These are phyloP conservation scores for Argopecten irradians DNA, from an alignment of 1,140 invertebrate genomes.

Conservation along the genomic window DNA sequence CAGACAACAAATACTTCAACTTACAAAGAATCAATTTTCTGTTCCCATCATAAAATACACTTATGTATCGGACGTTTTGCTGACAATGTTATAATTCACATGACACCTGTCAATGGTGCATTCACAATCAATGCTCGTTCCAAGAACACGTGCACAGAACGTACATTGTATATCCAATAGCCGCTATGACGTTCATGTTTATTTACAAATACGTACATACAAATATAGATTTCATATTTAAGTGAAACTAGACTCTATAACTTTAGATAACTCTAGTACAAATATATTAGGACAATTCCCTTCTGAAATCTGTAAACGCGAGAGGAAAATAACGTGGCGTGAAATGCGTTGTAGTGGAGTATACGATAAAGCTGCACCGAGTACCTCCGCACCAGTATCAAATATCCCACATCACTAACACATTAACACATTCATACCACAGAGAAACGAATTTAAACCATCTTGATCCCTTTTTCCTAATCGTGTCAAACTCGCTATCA, in stretches of 20 bases:
- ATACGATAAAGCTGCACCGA: not conserved
- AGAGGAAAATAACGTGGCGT: not conserved
- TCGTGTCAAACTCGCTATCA: constrained; percentile 12
- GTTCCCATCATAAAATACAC: constrained; percentile 22
- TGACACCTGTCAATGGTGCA: not conserved
- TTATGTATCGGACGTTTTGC: not conserved
- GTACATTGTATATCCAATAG: not conserved
- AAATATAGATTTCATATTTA: not conserved
- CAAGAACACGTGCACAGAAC: not conserved
- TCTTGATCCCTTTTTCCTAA: not conserved
- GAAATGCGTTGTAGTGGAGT: not conserved
- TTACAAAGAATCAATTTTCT: not conserved
- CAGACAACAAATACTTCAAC: not conserved
- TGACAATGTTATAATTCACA: not conserved
- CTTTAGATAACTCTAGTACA: not conserved
- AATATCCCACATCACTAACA: not conserved
- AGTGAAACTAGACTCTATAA: not conserved
- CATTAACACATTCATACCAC: constrained; percentile 9
- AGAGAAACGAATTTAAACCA: constrained; percentile 17
- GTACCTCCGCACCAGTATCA: not conserved
- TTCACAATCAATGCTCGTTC: constrained; percentile 7
- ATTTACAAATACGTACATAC: not conserved
- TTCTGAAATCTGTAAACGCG: not conserved
- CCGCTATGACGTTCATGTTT: not conserved
- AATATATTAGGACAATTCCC: constrained; percentile 10